Evolutionary conservation across 2,797 vertebrate species (phyloP), one percentile per base, ranked within the genome.

Genomic region (Microcaecilia unicolor): DNA sequence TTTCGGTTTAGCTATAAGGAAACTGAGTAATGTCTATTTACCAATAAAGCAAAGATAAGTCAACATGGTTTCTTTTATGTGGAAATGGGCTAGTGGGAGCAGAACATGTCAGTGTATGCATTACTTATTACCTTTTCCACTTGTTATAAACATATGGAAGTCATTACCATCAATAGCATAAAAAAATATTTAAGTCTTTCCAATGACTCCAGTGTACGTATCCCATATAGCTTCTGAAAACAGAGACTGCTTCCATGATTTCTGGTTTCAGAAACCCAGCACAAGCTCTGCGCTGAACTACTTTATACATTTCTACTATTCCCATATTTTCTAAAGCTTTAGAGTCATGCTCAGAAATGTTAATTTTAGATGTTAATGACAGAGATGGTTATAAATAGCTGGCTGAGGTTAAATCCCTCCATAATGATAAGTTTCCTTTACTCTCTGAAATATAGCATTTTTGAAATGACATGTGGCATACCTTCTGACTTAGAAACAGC

Each of bases 341-440:
- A 76, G 79, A 66, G 67, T 70, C 70, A 57, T 18, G 21, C 70
- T 83, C 58, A 78, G 78, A 84, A 81, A 81, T 74, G 76, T 83
- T 86, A 77, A 86, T 83, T 80, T 70, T 80, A 80, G 76, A 65
- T 80, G 67, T 78, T 88, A 89, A 92, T 91, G 85, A 89, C 84
- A 90, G 88, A 76, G 73, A 72, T 79, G 85, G 81, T 90, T 90
- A 64, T 64, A 64, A 80, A 76, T 62, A 72, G 61, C 61, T 69
- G 61, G 51, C 61, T 60, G 52, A 70, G 63, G 57, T 69, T 56
- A 62, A 75, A 70, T 70, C 60, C 51, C 55, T 70, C 18, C 60
- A 66, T 79, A 81, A 81, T 67, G 55, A 74, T 72, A 70, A 71
- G 49, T 48, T 75, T 58, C 59, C 50, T 44, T 24, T 72, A 48